These are phyloP conservation scores for Rotaria sp. DNA, from an alignment of 2,888 invertebrate genomes.

Conservation along the genomic window DNA sequence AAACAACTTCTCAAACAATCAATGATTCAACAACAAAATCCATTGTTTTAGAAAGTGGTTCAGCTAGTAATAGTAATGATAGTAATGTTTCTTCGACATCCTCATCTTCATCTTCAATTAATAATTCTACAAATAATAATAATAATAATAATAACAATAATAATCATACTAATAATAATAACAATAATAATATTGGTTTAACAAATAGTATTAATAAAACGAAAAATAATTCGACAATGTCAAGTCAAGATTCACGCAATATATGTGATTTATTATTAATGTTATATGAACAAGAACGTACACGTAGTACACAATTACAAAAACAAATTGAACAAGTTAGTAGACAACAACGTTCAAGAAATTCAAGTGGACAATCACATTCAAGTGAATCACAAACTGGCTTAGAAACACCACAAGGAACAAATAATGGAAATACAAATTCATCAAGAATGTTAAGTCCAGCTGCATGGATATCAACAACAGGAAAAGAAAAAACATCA, in stretches of 20 bases:
- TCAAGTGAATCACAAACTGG: conserved; percentile 28
- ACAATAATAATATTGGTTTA: background rate
- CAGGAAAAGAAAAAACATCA: conserved; percentile 23
- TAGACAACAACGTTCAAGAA: conserved; percentile 27
- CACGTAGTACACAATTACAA: conserved; percentile 28
- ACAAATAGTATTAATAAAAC: background rate
- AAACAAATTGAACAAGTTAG: conserved; percentile 26
- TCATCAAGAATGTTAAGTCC: background rate
- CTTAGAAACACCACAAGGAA: conserved; percentile 5
- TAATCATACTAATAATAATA: background rate
- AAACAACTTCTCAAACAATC: background rate
- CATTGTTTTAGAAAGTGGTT: background rate
- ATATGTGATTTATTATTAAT: background rate
- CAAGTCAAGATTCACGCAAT: background rate
- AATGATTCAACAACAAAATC: conserved; percentile 13
- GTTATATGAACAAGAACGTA: conserved; percentile 22
- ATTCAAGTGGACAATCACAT: conserved; percentile 26
- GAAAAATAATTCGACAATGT: background rate
- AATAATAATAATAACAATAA: background rate
- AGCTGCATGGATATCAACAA: conserved; percentile 7
- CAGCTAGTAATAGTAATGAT: conserved; percentile 16
- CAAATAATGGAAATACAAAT: background rate
- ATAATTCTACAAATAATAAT: conserved; percentile 14
- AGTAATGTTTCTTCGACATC: background rate
- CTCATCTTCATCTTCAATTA: background rate